Evolutionary conservation across 2,113 vertebrate species (phyloP), one percentile per base, ranked within the genome.

Genomic region (Loxodonta africana): DNA sequence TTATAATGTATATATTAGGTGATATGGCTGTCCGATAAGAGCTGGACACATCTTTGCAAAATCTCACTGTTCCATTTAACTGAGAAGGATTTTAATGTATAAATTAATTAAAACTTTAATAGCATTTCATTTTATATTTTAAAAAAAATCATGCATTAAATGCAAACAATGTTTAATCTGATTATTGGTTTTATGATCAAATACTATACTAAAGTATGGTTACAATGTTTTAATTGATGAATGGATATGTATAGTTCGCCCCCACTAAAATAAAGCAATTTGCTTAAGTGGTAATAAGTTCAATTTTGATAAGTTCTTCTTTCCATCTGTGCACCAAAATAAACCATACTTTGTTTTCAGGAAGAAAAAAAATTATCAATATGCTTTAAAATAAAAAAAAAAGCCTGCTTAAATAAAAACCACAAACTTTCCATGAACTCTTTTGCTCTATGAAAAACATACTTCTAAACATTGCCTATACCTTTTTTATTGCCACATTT

Each of bases 401-500:
- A 87, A 95, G 17, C 12, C n/a, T 25, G 26, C 37, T 90, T 92
- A 84, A 84, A 44, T 84, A 44, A 2, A 73, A 94, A 63, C 11
- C 77, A 95, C 23, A 85, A 77, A 78, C 23, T 84, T 92, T 74
- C 18, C 67, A 4, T 77, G 41, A 87, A 82, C 4, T 5, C 17
- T 8, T 88, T 67, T 77, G 46, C 28, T 96, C 37, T 88, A 25
- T n/a, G 14, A 91, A 92, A 94, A 86, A 65, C 15, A 4, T 2
- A 37, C 6, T 53, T 82, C 63, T 95, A 82, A 41, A 65, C 28
- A 80, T 86, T 73, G 96, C 60, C 94, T 97, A 20, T 60, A 92
- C 53, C 53, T 90, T 95, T 84, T 97, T 98, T 97, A 98, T 98
- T 97, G 96, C 97, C 95, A 88, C 12, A 0, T 97, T 18, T 2